Evolutionary conservation across 1,140 invertebrate genomes (phyloP), one percentile per base, ranked within the genome.

Genomic region (Drosophila chauvacae): DNA sequence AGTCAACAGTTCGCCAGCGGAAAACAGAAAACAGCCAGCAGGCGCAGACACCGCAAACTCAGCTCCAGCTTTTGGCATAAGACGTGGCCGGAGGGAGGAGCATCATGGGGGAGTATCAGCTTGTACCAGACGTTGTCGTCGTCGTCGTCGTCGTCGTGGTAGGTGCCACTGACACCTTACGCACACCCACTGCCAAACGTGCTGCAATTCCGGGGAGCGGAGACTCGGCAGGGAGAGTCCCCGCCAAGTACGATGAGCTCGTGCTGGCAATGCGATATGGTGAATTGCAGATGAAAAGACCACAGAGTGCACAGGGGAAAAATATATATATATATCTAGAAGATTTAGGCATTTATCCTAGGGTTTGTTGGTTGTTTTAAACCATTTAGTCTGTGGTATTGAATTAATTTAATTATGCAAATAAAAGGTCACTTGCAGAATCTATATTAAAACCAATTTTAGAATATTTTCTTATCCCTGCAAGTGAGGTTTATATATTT

Each of bases 161-260:
- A 85, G 81, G 61, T 84, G 84, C 84, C 80, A 77, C 81, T 71
- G 85, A 87, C 84, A 87, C 84, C 84, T 71, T 50, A 78, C 85
- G 65, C 77, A 77, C 80, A 74, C 80, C 83, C 84, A 72, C 70
- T 65, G 61, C 35, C 55, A 50, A 74, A 59, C 51, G 39, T 45
- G 64, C 53, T 58, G 68, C 63, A 79, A 62, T 68, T 45, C 47
- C 30, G 58, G 9, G 44, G 28, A 35, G 69, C 62, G 53, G 2
- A 35, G 4, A 20, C 7, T 20, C 4, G 30, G 6, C 6, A 33
- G n/a, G 28, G n/a, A 11, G 28, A 26, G n/a, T 1, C 4, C 26
- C 50, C 50, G n/a, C 50, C 68, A 35, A 71, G 51, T 57, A 37
- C 51, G 51, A 71, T 58, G 68, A 58, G 51, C 51, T 48, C 65